Evolutionary conservation across 1,140 invertebrate species (phyloP).

Genomic region (Heliconius congener): DNA sequence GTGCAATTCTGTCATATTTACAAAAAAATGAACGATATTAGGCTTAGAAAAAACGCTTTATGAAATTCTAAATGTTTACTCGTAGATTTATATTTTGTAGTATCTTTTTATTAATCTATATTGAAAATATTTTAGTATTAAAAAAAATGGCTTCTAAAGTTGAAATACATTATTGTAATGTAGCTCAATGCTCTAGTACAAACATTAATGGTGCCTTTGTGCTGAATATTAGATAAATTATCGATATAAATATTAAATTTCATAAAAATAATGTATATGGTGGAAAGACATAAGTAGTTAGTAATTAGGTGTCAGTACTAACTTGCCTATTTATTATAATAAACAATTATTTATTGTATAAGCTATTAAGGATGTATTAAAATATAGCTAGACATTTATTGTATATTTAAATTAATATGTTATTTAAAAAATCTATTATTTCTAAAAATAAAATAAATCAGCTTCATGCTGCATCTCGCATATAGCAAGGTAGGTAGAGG

Average conservation of each 20-base stretch:
- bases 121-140: neutral
- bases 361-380: too few species aligned
- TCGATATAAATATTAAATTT: neutral
- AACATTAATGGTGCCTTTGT: neutral
- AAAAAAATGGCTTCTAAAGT: neutral
- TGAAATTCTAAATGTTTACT: neutral
- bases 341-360: too few species aligned
- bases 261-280: neutral
- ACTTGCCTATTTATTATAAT: too few species aligned
- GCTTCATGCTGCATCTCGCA: too few species aligned
- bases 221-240: neutral
- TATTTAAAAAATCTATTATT: too few species aligned
- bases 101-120: neutral
- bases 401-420: too few species aligned
- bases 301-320: too few species aligned
- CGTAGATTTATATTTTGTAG: neutral
- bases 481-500: too few species aligned
- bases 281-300: too few species aligned
- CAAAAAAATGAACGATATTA: neutral
- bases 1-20: too few species aligned
- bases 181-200: neutral
- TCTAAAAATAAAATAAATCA: too few species aligned
- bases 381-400: too few species aligned
- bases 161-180: neutral
- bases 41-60: neutral